Percentiles rank a stretch among this genome's conserved stretches.
These are phyloP conservation scores for Eleginops maclovinus DNA, from an alignment of 2,113 vertebrate species.

Conservation along the genomic window DNA sequence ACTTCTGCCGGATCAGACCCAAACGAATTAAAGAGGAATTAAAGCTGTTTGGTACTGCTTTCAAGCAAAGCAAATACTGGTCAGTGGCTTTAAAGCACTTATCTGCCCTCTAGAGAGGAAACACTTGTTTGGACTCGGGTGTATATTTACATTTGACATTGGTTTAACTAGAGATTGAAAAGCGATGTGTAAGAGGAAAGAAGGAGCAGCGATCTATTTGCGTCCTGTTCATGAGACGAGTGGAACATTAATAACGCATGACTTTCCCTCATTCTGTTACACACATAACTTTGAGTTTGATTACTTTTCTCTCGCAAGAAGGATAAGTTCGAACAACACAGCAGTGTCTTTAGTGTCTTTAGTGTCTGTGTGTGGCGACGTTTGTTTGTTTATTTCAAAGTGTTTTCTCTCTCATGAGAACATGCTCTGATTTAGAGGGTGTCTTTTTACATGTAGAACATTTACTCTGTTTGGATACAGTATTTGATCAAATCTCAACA, in stretches of 20 bases:
- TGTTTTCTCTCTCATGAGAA: background rate
- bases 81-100: slow-evolving; percentile 42
- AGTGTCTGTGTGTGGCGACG: slow-evolving; percentile 12
- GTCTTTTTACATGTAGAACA: background rate
- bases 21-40: slow-evolving; percentile 7
- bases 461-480: background rate
- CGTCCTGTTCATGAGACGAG: slow-evolving; percentile 37
- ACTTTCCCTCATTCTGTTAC: slow-evolving; percentile 17
- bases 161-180: slow-evolving; percentile 56
- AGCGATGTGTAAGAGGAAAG: slow-evolving; percentile 71
- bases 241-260: slow-evolving; percentile 59
- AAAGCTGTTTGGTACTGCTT: slow-evolving; percentile 3
- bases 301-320: slow-evolving; percentile 51
- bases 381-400: slow-evolving; percentile 7
- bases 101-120: slow-evolving; percentile 30
- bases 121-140: slow-evolving; percentile 55
- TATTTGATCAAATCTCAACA: background rate
- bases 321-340: slow-evolving; percentile 10
- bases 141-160: slow-evolving; percentile 67
- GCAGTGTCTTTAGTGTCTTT: background rate
- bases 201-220: slow-evolving; percentile 72
- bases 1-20: background rate
- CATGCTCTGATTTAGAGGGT: background rate
- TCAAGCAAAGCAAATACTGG: slow-evolving; percentile 54
- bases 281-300: slow-evolving; percentile 48